Evolutionary conservation across 2,113 vertebrate species (phyloP), one percentile per base, ranked within the genome.

Genomic region (Carassius auratus): DNA sequence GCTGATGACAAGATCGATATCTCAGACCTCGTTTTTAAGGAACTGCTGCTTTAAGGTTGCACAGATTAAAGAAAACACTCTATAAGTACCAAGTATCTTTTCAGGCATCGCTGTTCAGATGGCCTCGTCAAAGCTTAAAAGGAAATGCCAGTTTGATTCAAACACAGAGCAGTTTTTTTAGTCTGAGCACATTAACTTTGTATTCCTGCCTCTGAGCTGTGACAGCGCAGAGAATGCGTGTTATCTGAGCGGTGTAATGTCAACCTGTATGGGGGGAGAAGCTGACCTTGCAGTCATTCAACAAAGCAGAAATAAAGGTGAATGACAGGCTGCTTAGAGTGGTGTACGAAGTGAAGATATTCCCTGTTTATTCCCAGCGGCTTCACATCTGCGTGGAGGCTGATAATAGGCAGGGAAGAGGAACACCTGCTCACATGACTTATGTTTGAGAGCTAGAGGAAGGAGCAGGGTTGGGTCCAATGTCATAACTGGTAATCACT

Each of bases 1-100:
- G 75, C 81, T 89, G 83, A 78, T 69, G 87, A 85, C 86, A 45
- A 66, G 66, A 91, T 91, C 88, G 87, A 93, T 91, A 86, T 64
- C 9, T 62, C 69, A 89, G 77, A 77, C 74, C 69, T 88, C 85
- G 68, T 75, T 85, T 69, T 84, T 89, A 61, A 66, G 52, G 64
- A 23, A 66, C 69, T 85, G 55, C 19, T 59, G 36, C 36, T n/a
- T 73, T 21, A n/a, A 73, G n/a, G 61, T 13, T 26, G 61, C 61
- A 26, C 61, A 64, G 61, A 64, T 64, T 13, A 26, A 26, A 64
- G 4, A 26, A 23, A 64, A 69, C 66, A 17, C 26, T 33, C 64
- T 68, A 36, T 33, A 17, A 68, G 36, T 68, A 19, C 14, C 30
- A 50, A 26, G 45, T 48, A 50, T 75, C 21, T 75, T 17, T 69